Evolutionary conservation across 2,113 vertebrate genomes (phyloP), one percentile per base, ranked within the genome.

Genomic region (Chrysochloris asiatica): DNA sequence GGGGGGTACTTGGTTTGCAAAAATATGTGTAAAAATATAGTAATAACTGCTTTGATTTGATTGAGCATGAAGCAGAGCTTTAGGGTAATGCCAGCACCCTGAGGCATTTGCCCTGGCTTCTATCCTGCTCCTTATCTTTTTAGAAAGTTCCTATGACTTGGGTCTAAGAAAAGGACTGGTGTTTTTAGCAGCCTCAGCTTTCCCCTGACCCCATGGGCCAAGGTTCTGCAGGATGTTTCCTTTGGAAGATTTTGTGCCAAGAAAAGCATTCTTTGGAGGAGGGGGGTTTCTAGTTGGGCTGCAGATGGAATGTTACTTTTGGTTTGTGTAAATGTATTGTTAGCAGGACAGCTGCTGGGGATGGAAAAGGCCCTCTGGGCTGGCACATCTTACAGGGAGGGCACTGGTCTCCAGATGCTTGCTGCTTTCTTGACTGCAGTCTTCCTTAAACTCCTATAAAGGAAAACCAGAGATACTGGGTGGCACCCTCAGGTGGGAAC

Each of bases 141-240:
- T 50, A 50, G 9, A 78, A 22, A 71, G 45, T 89, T 48, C 76
- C 61, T 61, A 36, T 36, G 45, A 50, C 72, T 86, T 71, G 54
- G 85, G 63, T 88, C 85, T 76, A 67, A 91, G 83, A 81, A 77
- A n/a, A 80, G 38, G 38, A 59, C 33, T 47, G 36, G 79, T 56
- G 77, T 47, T 92, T 88, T 93, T 33, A 90, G 72, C 76, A 83
- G 84, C 88, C 69, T 72, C 83, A 75, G 83, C 86, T 92, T 92
- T 95, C 82, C 54, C 83, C 77, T 95, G 95, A 95, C 91, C 90
- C 88, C 80, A 50, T 0, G 4, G 77, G 43, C 89, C 71, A 85
- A 86, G 86, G 81, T 80, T 95, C 47, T 88, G 88, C 95, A 95
- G 96, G 96, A 95, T 96, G 24, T 94, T 95, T 95, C 96, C 92